Percentiles rank a stretch among this genome's conserved stretches.
Evolutionary conservation across 2,888 invertebrate species (phyloP).

Genomic region (Phengaris alcon): DNA sequence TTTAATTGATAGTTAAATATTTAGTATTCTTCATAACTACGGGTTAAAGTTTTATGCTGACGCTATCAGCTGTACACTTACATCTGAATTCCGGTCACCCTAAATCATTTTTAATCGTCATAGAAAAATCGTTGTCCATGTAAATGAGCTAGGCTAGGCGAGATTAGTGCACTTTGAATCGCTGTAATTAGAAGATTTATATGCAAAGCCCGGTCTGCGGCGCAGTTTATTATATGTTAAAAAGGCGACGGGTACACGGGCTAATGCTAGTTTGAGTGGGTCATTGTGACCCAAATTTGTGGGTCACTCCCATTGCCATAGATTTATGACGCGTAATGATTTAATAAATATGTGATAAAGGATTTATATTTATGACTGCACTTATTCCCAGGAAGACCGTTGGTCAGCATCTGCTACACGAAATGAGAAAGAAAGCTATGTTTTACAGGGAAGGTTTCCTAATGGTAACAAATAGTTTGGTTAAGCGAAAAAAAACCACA

Average conservation of each 20-base stretch:
- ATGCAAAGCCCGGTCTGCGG: slow-evolving; percentile 76
- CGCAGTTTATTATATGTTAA: slow-evolving; percentile 73
- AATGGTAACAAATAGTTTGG: not conserved
- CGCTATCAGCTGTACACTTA: slow-evolving; percentile 34
- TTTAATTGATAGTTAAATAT: too few relatives aligned
- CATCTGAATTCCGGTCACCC: slow-evolving; percentile 52
- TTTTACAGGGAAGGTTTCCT: not conserved
- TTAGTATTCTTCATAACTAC: not conserved
- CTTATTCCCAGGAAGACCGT: slow-evolving; percentile 47
- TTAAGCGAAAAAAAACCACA: not conserved
- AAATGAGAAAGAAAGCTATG: not conserved
- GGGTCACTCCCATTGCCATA: slow-evolving; percentile 72
- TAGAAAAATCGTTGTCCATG: slow-evolving; percentile 57
- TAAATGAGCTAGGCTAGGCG: slow-evolving; percentile 63
- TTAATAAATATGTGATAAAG: slow-evolving; percentile 67
- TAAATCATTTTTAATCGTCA: slow-evolving; percentile 71
- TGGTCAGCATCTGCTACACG: slow-evolving; percentile 43
- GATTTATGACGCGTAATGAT: slow-evolving; percentile 72
- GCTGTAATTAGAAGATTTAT: slow-evolving; percentile 77
- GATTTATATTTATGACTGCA: slow-evolving; percentile 64
- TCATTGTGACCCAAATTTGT: slow-evolving; percentile 58
- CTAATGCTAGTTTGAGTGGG: slow-evolving; percentile 66
- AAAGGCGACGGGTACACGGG: slow-evolving; percentile 58
- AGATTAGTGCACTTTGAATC: slow-evolving; percentile 70
- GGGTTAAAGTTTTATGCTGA: slow-evolving; percentile 32